Conservation (phyloP, 2,888 invertebrate species). For the Machimus atricapillus region DNA sequence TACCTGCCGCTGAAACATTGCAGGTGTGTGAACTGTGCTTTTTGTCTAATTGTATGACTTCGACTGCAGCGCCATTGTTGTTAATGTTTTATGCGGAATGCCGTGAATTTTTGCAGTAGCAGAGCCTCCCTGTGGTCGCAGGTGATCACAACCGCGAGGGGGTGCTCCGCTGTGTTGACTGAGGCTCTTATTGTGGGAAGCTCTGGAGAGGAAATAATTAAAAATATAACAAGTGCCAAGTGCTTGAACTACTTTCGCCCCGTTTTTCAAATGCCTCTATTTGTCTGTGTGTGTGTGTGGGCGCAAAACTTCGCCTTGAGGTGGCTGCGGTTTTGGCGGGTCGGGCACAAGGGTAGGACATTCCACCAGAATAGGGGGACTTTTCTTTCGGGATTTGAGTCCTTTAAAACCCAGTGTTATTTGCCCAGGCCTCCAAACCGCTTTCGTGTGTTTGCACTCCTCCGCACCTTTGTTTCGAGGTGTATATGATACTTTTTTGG, state of each 20-base stretch:
- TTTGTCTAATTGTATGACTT: conserved; percentile 29
- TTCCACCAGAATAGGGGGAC: background rate
- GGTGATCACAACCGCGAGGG: background rate
- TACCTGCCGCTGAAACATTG: conserved; percentile 12
- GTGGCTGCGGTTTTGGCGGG: conserved; percentile 4
- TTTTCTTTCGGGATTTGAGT: background rate
- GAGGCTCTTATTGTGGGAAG: background rate
- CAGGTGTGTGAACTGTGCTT: conserved; percentile 40
- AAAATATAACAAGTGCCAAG: conserved; percentile 47
- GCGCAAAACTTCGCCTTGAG: conserved; percentile 1
- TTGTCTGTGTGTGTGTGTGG: background rate
- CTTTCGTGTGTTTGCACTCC: background rate
- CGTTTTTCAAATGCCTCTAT: conserved; percentile 23
- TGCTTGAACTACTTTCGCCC: conserved; percentile 42
- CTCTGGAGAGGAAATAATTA: conserved; percentile 44
- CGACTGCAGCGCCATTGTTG: conserved; percentile 29
- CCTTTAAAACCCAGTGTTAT: background rate
- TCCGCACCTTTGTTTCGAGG: background rate
- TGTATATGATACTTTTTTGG: background rate
- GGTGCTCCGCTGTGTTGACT: background rate
- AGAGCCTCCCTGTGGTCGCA: background rate
- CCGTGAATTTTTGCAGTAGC: background rate
- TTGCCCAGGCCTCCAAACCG: background rate
- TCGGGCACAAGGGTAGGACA: background rate
- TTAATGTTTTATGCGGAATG: conserved; percentile 35